These are phyloP conservation scores for Asteroscopus sphinx DNA, from an alignment of 2,888 invertebrate species.

Conservation along the genomic window DNA sequence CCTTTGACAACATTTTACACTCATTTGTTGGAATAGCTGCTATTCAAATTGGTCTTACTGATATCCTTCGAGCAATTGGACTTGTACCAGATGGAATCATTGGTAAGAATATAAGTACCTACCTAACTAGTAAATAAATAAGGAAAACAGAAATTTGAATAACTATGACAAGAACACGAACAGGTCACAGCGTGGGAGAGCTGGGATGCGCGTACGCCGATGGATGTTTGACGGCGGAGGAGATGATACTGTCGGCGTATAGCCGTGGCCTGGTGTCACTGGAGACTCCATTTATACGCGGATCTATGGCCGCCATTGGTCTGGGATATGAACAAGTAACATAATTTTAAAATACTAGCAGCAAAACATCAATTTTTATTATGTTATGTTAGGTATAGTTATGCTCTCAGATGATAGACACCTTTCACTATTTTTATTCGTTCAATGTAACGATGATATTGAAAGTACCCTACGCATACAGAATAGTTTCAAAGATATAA, in stretches of 20 bases:
- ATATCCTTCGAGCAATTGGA: conserved; percentile 84
- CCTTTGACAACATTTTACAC: conserved; percentile 89
- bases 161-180: not conserved
- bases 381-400: too few relatives aligned
- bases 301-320: conserved; percentile 96
- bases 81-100: conserved; percentile 93
- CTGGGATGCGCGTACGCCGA: conserved; percentile 97
- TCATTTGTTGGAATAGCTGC: conserved; percentile 84
- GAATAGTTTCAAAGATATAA: too few relatives aligned
- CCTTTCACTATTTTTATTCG: too few relatives aligned
- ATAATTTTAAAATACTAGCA: too few relatives aligned
- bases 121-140: too few relatives aligned
- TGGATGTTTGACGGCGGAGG: conserved; percentile 94
- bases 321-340: conserved; percentile 86
- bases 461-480: too few relatives aligned
- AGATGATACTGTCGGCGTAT: conserved; percentile 94
- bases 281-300: conserved; percentile 90
- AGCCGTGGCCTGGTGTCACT: conserved; percentile 92
- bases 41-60: conserved; percentile 89
- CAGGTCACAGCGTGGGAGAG: conserved; percentile 92
- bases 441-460: too few relatives aligned
- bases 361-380: not conserved
- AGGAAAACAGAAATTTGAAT: too few relatives aligned
- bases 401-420: too few relatives aligned
- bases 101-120: conserved; percentile 82